Evolutionary conservation across 2,797 vertebrate genomes (phyloP).

Genomic region (Phataginus tetradactyla): DNA sequence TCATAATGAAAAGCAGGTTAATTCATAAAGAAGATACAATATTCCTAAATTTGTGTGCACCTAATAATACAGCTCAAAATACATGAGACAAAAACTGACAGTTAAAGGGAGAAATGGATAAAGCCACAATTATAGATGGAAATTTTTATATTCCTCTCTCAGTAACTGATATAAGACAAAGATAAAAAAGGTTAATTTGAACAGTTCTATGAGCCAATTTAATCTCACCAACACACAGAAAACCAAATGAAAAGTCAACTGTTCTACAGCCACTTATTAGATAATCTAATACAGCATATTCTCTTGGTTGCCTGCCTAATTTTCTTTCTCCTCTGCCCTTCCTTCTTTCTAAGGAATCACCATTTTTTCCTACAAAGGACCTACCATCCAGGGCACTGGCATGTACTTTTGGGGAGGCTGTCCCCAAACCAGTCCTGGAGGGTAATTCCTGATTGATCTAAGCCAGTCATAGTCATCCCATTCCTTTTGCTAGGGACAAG

Average conservation of each 20-base stretch:
- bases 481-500: not conserved
- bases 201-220: not conserved
- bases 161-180: not conserved
- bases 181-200: not conserved
- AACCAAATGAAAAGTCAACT: slow-evolving; percentile 18
- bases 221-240: not conserved
- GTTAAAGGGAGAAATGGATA: not conserved
- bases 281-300: not conserved
- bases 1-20: not conserved
- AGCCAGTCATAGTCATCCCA: not conserved
- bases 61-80: not conserved
- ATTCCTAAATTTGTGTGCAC: not conserved
- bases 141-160: not conserved
- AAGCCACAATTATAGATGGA: not conserved
- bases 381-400: not conserved
- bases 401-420: not conserved
- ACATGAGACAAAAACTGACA: not conserved
- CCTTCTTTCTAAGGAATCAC: slow-evolving; percentile 20
- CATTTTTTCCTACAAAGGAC: not conserved
- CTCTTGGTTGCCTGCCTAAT: not conserved
- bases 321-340: not conserved
- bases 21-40: not conserved
- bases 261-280: slow-evolving; percentile 16
- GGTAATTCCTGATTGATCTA: not conserved
- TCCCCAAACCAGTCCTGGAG: not conserved